These are phyloP conservation scores for Elegia similella DNA, from an alignment of 2,888 invertebrate genomes.

Conservation along the genomic window DNA sequence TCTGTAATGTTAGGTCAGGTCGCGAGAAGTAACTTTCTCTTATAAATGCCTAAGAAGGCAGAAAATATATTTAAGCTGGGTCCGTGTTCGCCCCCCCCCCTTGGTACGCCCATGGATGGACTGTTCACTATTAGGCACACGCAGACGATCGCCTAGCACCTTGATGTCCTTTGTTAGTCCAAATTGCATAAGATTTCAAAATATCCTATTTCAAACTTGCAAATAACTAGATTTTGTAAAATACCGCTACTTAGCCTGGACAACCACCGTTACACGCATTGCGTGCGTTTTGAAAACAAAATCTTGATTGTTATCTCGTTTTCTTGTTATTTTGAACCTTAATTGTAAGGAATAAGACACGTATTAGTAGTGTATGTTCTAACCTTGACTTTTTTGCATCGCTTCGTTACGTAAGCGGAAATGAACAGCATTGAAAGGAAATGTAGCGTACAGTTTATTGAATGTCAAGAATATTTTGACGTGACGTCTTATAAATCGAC, in stretches of 20 bases:
- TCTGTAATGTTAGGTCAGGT: neutral
- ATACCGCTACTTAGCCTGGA: neutral
- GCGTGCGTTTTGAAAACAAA: slow-evolving; percentile 3
- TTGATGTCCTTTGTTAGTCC: neutral
- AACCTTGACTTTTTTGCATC: slow-evolving; percentile 14
- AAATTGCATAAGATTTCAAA: neutral
- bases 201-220: neutral
- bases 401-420: slow-evolving; percentile 12
- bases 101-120: too few species aligned
- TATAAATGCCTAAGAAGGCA: neutral
- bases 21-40: neutral
- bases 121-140: too few species aligned
- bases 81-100: too few species aligned
- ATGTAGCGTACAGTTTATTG: neutral
- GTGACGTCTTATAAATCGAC: too few species aligned
- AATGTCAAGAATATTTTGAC: neutral
- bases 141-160: too few species aligned
- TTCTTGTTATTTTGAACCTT: neutral
- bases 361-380: neutral
- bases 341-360: neutral
- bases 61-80: too few species aligned
- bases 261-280: neutral
- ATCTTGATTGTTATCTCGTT: neutral
- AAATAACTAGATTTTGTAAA: slow-evolving; percentile 1
- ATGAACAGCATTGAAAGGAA: slow-evolving; percentile 2